Evolutionary conservation across 64 coral and sea anemone genomes (phyloP).

Genomic region (Platygyra sinensis): DNA sequence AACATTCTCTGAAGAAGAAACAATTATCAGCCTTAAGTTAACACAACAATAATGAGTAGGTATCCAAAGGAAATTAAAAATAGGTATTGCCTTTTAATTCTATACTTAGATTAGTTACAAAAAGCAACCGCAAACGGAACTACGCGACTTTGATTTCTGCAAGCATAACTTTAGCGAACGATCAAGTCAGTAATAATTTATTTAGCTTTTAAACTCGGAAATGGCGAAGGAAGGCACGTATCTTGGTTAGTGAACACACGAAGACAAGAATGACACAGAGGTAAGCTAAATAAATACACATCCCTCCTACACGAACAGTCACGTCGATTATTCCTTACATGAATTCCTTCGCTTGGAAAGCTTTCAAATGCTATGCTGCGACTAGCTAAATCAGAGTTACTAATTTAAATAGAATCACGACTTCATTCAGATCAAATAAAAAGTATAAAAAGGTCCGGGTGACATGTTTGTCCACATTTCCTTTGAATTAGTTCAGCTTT

Average conservation of each 20-base stretch:
- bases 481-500: conserved; percentile 53
- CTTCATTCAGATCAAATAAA: conserved; percentile 9
- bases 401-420: background rate
- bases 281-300: conserved; percentile 29
- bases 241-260: background rate
- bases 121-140: background rate
- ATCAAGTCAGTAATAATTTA: background rate
- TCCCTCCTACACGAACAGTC: background rate
- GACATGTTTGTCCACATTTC: conserved; percentile 41
- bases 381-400: background rate
- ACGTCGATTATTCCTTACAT: background rate
- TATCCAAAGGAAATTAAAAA: conserved; percentile 2
- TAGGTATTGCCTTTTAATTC: conserved; percentile 5
- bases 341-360: background rate
- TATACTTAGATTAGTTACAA: conserved; percentile 1
- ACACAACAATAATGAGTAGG: conserved; percentile 9
- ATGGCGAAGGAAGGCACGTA: background rate
- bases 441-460: conserved; percentile 26
- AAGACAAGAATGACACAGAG: background rate
- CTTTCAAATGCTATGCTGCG: background rate
- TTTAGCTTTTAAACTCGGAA: background rate
- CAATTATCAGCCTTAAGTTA: conserved; percentile 5
- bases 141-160: background rate
- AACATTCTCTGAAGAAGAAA: conserved; percentile 34
- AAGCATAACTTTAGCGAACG: background rate